phyloP scores from a whole-genome alignment of 2,113 vertebrate species.

The Todiramphus saurophagus region DNA sequence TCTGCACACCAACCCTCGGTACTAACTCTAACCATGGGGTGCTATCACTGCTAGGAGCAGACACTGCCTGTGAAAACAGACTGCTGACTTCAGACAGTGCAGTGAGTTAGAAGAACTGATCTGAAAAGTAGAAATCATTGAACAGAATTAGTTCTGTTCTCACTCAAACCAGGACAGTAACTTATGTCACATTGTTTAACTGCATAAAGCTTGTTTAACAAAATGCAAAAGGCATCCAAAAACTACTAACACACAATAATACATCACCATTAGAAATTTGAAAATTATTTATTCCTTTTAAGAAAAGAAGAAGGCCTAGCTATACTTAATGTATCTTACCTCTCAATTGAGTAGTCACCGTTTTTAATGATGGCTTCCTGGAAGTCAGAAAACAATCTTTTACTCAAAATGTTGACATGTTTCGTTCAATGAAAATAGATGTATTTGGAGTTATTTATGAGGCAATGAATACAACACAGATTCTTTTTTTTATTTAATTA shows the following conservation, averaged over 20 bases:
- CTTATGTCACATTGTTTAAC: conserved; percentile 15
- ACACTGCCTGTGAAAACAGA: no score
- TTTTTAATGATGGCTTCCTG: conserved; percentile 47
- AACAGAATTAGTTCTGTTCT: no score
- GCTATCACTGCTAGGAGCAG: no score
- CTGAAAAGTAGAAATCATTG: no score
- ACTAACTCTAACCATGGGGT: no score
- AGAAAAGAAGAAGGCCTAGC: background rate
- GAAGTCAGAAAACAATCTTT: conserved; percentile 38
- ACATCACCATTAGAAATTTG: background rate
- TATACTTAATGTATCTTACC: conserved; percentile 5
- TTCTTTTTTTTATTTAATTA: conserved; percentile 49
- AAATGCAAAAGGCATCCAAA: conserved; percentile 47
- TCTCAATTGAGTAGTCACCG: background rate
- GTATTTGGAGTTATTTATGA: conserved; percentile 55
- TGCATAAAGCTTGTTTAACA: conserved; percentile 22
- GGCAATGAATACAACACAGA: background rate
- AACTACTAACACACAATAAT: background rate
- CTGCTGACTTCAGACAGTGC: no score
- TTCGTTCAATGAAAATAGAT: conserved; percentile 41
- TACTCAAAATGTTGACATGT: conserved; percentile 10
- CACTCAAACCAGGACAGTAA: background rate
- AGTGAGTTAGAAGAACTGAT: no score
- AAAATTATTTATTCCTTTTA: background rate
- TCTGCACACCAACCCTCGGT: no score